Base-by-base conservation (phyloP, 2,888 invertebrate species). In the Melinopterus prodromus region DNA sequence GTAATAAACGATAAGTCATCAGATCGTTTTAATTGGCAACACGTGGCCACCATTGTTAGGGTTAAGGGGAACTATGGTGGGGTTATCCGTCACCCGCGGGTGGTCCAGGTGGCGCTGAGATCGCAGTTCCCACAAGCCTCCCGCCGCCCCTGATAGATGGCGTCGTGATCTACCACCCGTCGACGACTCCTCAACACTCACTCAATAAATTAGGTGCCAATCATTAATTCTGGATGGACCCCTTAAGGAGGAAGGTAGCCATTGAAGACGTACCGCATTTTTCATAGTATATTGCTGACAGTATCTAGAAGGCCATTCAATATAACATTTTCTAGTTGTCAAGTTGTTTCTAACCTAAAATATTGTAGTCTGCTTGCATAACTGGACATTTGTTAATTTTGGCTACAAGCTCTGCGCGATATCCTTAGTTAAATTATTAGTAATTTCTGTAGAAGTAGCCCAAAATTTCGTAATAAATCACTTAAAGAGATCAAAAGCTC, bases 51-150 rank as follows among this genome's bases (percentile, higher is more conserved):
- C 84, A 84, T 84, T 83, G 82, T 80, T 79, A 83, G 81, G 84
- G 84, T 83, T 84, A 84, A 84, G 84, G 86, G 85, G 85, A 84
- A 85, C 86, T 86, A 84, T 86, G 86, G 86, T 86, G 85, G 81
- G 84, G 53, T 53, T 53, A 53, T 53, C 53, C 53, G 53, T 53
- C 53, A 53, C 53, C 87, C 82, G 84, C 87, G 84, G 87, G 87
- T 85, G 86, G 87, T 86, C 88, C 88, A 87, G 87, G 87, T 88
- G 87, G 86, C 85, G 86, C 84, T 86, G 85, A 86, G 85, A 85
- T 53, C 85, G 85, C 85, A 84, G 84, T 84, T 86, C 87, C 87
- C 86, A 87, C 87, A 86, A 86, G 84, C 84, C 84, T 85, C 87
- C 87, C 83, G 84, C 82, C 83, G 85, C 82, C 84, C 81, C 86